phyloP scores from a whole-genome alignment of 2,888 invertebrate genomes.

The Oeneis ivallda region DNA sequence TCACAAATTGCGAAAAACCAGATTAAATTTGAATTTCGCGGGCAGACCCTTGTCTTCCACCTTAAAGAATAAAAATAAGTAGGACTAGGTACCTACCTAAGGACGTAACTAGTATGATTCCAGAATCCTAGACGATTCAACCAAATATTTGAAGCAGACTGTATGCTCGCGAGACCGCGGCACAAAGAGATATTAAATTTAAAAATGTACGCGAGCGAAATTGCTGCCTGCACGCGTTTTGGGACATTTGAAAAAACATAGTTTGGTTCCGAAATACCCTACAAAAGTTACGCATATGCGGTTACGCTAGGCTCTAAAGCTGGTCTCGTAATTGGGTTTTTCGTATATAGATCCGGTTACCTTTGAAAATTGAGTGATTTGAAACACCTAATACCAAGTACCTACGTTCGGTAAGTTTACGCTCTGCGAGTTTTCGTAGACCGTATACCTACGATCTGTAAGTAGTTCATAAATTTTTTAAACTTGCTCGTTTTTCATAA shows the following conservation, averaged over 20 bases:
- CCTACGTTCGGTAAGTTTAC: no score
- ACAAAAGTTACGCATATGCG: conserved; percentile 25
- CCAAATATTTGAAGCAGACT: conserved; percentile 25
- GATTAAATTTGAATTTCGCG: no score
- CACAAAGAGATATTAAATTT: conserved; percentile 74
- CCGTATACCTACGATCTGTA: no score
- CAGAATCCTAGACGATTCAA: not conserved
- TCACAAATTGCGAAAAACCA: no score
- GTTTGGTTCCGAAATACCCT: conserved; percentile 34
- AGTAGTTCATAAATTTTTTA: no score
- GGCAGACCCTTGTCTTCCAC: no score
- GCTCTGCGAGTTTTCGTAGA: no score
- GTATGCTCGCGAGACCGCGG: conserved; percentile 54
- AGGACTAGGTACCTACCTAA: no score
- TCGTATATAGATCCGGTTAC: conserved; percentile 6
- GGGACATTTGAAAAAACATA: conserved; percentile 35
- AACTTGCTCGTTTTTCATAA: no score
- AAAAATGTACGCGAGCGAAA: conserved; percentile 60
- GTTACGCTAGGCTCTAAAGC: conserved; percentile 28
- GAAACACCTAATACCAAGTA: no score
- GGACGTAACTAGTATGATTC: not conserved
- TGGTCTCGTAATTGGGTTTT: conserved; percentile 29
- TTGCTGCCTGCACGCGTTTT: conserved; percentile 33
- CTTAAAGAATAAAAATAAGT: no score
- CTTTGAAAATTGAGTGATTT: no score